Base-by-base conservation (phyloP, 2,113 vertebrate genomes). In the Amblyopsis rosae region DNA sequence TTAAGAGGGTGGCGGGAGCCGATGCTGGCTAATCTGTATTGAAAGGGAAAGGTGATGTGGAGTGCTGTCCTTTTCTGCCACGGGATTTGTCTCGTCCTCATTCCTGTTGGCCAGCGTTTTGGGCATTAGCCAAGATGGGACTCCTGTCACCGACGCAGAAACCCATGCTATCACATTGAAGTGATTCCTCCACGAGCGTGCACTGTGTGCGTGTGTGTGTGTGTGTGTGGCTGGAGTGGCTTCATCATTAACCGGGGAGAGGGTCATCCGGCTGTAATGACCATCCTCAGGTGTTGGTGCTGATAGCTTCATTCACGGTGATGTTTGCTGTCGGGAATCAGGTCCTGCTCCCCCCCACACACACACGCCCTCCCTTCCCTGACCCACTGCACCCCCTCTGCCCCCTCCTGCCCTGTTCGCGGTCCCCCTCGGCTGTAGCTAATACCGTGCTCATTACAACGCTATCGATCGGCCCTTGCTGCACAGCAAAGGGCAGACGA, bases 271-370 rank as follows among this genome's bases (percentile, higher is more conserved):
- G 72, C 75, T 81, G 86, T 86, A 85, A 87, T 86, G 76, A 85
- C 71, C 76, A 81, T 87, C 87, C 85, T 87, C 87, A 87, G 90
- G 86, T 87, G 85, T 80, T 78, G 83, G 74, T 79, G 81, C 79
- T 88, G 82, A 82, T 89, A 77, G 86, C 79, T 80, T 72, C 72
- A 53, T 82, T 79, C 33, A 65, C 58, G 72, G 62, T 69, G 78
- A 69, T 91, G 84, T 91, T 91, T 91, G 85, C 88, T 87, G 84
- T 87, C 70, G 87, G 88, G 88, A 90, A 88, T 88, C 86, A 77
- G 75, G 69, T 82, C 76, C 75, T 55, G 65, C 49, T 19, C 7
- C 45, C 13, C 45, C 41, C 65, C 12, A 45, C 53, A 46, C 17
- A 33, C n/a, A 3, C 41, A 63, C 62, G 35, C 72, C 70, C 82